Evolutionary conservation across 1,140 invertebrate genomes (phyloP).

Genomic region (Carposina sasakii): DNA sequence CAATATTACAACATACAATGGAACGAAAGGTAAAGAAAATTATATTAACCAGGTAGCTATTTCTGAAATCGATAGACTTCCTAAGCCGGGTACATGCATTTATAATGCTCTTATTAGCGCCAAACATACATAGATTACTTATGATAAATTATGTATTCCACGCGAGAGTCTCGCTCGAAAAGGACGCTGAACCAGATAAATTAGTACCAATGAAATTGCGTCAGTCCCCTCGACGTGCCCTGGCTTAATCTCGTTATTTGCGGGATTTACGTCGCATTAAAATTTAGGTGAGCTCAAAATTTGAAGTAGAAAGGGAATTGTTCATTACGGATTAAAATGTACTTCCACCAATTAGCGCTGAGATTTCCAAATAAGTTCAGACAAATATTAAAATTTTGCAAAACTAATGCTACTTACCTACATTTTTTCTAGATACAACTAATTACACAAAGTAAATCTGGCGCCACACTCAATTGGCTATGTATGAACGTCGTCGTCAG

Average conservation of each 20-base stretch:
- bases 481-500: slow-evolving; percentile 21
- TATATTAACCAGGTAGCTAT: slow-evolving; percentile 30
- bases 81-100: slow-evolving; percentile 28
- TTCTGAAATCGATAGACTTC: slow-evolving; percentile 35
- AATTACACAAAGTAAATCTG: too few relatives aligned
- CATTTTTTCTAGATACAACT: too few relatives aligned
- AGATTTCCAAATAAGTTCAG: too few relatives aligned
- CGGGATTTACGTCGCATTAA: slow-evolving; percentile 36
- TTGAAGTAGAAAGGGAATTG: too few relatives aligned
- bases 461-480: too few relatives aligned
- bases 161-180: slow-evolving; percentile 34
- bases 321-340: too few relatives aligned
- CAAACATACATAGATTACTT: slow-evolving; percentile 30
- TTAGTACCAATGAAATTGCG: slow-evolving; percentile 37
- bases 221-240: slow-evolving; percentile 33
- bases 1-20: slow-evolving; percentile 20
- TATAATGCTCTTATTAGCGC: slow-evolving; percentile 25
- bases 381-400: too few relatives aligned
- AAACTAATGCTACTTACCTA: too few relatives aligned
- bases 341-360: too few relatives aligned
- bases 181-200: slow-evolving; percentile 58
- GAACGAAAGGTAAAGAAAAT: slow-evolving; percentile 28
- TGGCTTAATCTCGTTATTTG: slow-evolving; percentile 50
- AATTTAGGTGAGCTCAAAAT: slow-evolving; percentile 31
- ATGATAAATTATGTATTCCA: slow-evolving; percentile 53